Evolutionary conservation across 2,888 invertebrate genomes (phyloP), one percentile per base, ranked within the genome.

Genomic region (Melanotus villosus): DNA sequence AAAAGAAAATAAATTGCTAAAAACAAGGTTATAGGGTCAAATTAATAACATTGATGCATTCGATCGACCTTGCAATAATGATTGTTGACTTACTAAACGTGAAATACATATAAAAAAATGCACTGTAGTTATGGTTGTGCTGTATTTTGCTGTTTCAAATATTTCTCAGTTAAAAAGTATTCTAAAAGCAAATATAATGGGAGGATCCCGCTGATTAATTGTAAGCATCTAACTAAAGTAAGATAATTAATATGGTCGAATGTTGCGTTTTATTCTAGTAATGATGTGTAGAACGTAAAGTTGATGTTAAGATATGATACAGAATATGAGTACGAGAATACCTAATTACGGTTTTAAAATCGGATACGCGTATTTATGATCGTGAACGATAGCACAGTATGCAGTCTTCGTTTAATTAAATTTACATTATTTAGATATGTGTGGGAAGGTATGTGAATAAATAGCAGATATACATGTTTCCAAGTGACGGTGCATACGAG

Each of bases 391-490:
- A 60, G 59, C 65, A 47, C 58, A 50, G 65, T 57, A 59, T 71
- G 69, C 58, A 71, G 65, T 57, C 47, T 59, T 68, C 64, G 60
- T 70, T 74, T 74, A 74, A 74, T 74, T 72, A 74, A 73, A 74
- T 73, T 73, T 74, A 70, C 74, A 73, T 73, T 72, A 72, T 72
- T 74, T 73, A 71, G 66, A 63, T 47, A 43, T 72, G 74, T 72
- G 73, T 74, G 73, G 73, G 73, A 74, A 74, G 70, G 68, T 69
- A 67, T 70, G 47, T 65, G 67, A 66, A 69, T 73, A 67, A 71
- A 66, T 65, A 67, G 58, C 32, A 32, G 60, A 65, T 62, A 65
- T 70, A 69, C 69, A 70, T 67, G 72, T 62, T 69, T 63, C 68
- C 65, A 71, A 71, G 66, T 70, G 72, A 72, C 72, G 43, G 26